Evolutionary conservation across 2,113 vertebrate genomes (phyloP), one percentile per base, ranked within the genome.

Genomic region (Colossoma macropomum): DNA sequence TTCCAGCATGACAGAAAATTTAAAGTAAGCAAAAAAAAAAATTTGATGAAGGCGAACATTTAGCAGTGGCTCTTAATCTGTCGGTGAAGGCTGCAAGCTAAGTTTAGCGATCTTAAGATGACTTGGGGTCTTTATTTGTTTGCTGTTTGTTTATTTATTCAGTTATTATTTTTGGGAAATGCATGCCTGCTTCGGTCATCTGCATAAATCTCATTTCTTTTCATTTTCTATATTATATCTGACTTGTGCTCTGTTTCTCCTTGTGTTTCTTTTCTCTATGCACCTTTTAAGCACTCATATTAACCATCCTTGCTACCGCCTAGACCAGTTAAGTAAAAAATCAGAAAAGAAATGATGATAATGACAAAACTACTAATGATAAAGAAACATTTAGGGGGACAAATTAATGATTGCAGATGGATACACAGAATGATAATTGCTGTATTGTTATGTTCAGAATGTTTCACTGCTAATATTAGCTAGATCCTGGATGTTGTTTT

Each of bases 271-370:
- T 96, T 96, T 96, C 93, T 92, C 93, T 92, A 88, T 92, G 91
- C 96, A 96, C 96, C 94, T 96, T 81, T 97, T 96, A 98, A 99
- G 98, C 97, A 99, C 98, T 97, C 97, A 99, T 96, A 99, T 99
- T 97, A 99, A 97, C 94, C 97, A 99, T 97, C 98, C 97, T 97
- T 99, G 98, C 97, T 99, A 99, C 98, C 97, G 97, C 96, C 97
- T 98, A 97, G 97, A 99, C 96, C 98, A 99, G 98, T 99, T 99
- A 99, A 99, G 97, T 99, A 97, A 97, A 94, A 89, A 88, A 65
- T 89, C 87, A 75, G 91, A 84, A 85, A 90, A 91, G 88, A 87
- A 84, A 83, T 82, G 86, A 45, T 77, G 23, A 41, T 63, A 56
- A 91, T 63, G 12, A 28, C 41, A 71, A 70, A 62, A 45, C 76